phyloP scores from a whole-genome alignment of 2,113 vertebrate species.

The Albula glossodonta region DNA sequence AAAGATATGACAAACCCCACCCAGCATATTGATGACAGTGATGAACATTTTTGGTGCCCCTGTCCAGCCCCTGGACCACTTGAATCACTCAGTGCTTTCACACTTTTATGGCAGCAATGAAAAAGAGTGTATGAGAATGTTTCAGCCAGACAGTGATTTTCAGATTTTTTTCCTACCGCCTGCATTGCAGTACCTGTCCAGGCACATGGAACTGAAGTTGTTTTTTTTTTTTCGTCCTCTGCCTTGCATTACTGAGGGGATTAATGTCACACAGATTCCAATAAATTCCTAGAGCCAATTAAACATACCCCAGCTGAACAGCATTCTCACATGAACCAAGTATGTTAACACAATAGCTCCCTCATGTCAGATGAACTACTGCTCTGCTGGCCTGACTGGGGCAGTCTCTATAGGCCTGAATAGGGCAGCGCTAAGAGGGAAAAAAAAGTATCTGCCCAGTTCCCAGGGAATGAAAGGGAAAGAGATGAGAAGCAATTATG shows the following conservation, averaged over 20 bases:
- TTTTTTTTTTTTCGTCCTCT: neutral
- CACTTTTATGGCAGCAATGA: too few relatives aligned
- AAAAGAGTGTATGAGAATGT: neutral
- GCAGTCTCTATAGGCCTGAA: neutral
- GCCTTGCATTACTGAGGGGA: constrained; percentile 42
- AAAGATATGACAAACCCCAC: too few relatives aligned
- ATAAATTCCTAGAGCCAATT: constrained; percentile 35
- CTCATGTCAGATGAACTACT: constrained; percentile 24
- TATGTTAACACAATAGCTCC: constrained; percentile 32
- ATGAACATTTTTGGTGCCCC: too few relatives aligned
- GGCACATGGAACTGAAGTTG: neutral
- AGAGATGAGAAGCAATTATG: too few relatives aligned
- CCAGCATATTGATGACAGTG: too few relatives aligned
- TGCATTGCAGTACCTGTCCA: neutral
- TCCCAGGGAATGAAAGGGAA: neutral
- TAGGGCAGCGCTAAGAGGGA: neutral
- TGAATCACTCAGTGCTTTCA: too few relatives aligned
- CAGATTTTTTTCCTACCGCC: neutral
- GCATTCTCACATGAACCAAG: neutral
- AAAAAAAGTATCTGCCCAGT: neutral
- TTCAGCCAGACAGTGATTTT: neutral
- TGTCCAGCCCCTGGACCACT: too few relatives aligned
- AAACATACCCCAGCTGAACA: constrained; percentile 22
- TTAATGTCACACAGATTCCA: constrained; percentile 45
- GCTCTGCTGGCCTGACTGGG: neutral